Conservation (phyloP, 2,113 vertebrate genomes). For the Festucalex cinctus region DNA sequence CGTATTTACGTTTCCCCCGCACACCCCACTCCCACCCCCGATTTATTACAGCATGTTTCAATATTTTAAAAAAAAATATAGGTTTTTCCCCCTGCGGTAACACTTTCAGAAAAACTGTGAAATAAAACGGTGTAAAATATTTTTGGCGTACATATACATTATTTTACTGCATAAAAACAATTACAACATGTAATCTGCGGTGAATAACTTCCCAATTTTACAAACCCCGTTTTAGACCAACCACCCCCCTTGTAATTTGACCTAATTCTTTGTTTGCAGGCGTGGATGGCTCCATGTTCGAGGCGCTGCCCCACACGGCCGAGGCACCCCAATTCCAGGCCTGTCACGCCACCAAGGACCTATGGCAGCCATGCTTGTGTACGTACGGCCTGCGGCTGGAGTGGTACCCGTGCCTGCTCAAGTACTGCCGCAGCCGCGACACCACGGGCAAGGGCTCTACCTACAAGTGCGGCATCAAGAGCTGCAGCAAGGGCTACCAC, state of each 20-base stretch:
- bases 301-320: conserved; percentile 74
- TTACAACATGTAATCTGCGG: neutral
- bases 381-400: conserved; percentile 84
- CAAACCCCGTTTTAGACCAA: neutral
- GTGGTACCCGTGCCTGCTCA: conserved; percentile 96
- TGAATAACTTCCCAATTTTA: neutral
- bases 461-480: conserved; percentile 98
- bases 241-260: neutral
- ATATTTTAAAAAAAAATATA: too few relatives aligned
- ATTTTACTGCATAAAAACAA: neutral
- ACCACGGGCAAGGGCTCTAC: conserved; percentile 73
- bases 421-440: conserved; percentile 88
- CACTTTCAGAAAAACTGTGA: too few relatives aligned
- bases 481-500: conserved; percentile 92
- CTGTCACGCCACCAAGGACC: conserved; percentile 75
- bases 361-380: conserved; percentile 85
- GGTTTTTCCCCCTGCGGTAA: too few relatives aligned
- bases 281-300: conserved; percentile 86
- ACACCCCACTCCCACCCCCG: too few relatives aligned
- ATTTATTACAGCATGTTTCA: too few relatives aligned
- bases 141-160: too few relatives aligned
- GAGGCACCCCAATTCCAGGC: conserved; percentile 72
- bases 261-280: conserved; percentile 62
- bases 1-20: too few relatives aligned
- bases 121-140: too few relatives aligned